phyloP scores from a whole-genome alignment of 2,113 vertebrate species.

The Aegypius monachus region DNA sequence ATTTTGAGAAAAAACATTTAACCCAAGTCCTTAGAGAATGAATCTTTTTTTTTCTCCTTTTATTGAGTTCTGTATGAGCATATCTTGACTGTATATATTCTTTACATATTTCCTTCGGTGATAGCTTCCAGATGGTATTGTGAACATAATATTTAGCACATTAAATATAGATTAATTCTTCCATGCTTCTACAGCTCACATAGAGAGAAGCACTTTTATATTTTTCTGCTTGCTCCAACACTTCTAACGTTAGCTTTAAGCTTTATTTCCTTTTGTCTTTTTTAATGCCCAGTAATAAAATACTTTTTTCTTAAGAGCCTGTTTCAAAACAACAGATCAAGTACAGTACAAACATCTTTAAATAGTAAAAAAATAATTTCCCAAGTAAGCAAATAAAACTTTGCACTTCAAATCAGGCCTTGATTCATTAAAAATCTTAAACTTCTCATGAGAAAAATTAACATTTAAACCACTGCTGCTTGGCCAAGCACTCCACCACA shows the following conservation, averaged over 20 bases:
- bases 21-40: background rate
- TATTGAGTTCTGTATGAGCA: background rate
- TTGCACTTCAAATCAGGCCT: constrained; percentile 83
- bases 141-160: constrained; percentile 44
- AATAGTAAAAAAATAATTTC: constrained; percentile 83
- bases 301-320: constrained; percentile 52
- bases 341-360: constrained; percentile 75
- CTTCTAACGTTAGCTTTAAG: constrained; percentile 30
- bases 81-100: constrained; percentile 33
- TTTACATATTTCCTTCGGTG: constrained; percentile 20
- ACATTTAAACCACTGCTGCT: constrained; percentile 85
- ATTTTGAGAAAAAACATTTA: constrained; percentile 48
- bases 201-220: constrained; percentile 4
- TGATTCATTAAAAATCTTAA: constrained; percentile 86
- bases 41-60: constrained; percentile 1
- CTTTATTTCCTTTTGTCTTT: constrained; percentile 49
- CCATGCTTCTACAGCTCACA: background rate
- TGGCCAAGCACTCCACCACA: constrained; percentile 83
- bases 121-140: constrained; percentile 45
- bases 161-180: constrained; percentile 52
- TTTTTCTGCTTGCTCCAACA: constrained; percentile 27
- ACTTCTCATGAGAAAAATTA: constrained; percentile 85
- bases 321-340: constrained; percentile 75
- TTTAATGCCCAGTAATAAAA: constrained; percentile 57
- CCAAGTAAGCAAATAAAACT: constrained; percentile 89